Evolutionary conservation across 2,113 vertebrate species (phyloP), one percentile per base, ranked within the genome.

Genomic region (Dipodomys stephensi): DNA sequence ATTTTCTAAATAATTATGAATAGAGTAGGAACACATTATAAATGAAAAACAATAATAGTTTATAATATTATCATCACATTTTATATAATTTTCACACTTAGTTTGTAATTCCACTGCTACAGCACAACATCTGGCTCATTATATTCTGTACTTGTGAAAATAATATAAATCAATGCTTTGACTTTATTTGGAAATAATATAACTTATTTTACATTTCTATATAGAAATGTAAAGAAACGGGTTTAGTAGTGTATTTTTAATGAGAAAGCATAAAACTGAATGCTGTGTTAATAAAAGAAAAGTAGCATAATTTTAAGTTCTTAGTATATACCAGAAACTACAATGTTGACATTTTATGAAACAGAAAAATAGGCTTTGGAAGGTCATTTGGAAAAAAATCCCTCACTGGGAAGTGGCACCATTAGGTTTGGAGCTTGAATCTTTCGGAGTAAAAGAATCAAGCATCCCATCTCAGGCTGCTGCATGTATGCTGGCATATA

Each of bases 371-470:
- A 93, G 46, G 35, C 7, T 30, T 69, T 57, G 30, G 83, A 49
- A 94, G 9, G 19, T 88, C 25, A 87, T 57, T 94, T 94, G 35
- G 12, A 84, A 28, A 88, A 88, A 81, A 91, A 86, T 49, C 5
- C 76, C 57, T 82, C 3, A 67, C 39, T 27, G 23, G 22, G 18
- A 78, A 76, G 27, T 68, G 20, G 46, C 28, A 11, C n/a, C 74
- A 19, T n/a, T 68, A 65, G 23, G 1, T 77, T 73, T 39, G n/a
- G 28, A 68, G 60, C 3, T 25, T 20, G 77, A 6, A 28, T 68
- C 30, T 83, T 8, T 72, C 2, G 91, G 35, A 79, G 8, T 35
- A 11, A n/a, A 83, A 91, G 30, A 73, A 67, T 28, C 71, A 44
- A 23, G 0, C 25, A 80, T 19, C 46, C 62, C 68, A 13, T 39